Conservation (phyloP, 2,888 invertebrate genomes). For the Orthosia gothica region DNA sequence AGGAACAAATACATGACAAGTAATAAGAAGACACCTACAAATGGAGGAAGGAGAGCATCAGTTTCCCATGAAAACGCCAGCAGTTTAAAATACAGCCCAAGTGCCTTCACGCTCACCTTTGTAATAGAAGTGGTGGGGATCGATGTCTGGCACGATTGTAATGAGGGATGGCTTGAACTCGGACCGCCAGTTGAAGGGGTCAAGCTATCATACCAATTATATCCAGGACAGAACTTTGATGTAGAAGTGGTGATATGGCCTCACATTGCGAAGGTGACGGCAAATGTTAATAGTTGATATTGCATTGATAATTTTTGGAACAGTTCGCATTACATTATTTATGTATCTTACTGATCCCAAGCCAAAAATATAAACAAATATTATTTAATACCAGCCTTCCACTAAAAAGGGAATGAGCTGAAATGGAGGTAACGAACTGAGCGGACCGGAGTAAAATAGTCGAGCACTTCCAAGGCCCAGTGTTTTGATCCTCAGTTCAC, state of each 20-base stretch:
- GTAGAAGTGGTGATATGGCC: slow-evolving; percentile 85
- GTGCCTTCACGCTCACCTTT: slow-evolving; percentile 83
- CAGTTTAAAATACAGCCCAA: slow-evolving; percentile 75
- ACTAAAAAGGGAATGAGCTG: too few species aligned
- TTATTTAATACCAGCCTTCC: too few species aligned
- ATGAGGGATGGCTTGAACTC: slow-evolving; percentile 81
- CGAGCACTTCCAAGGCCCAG: too few species aligned
- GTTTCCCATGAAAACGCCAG: background rate
- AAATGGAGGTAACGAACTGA: too few species aligned
- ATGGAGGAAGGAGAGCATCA: slow-evolving; percentile 70
- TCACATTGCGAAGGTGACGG: slow-evolving; percentile 82
- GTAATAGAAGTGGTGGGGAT: slow-evolving; percentile 82
- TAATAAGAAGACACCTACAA: background rate
- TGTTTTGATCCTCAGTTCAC: too few species aligned
- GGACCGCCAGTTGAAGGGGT: slow-evolving; percentile 72
- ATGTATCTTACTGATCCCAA: too few species aligned
- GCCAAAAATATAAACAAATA: too few species aligned
- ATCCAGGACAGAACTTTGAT: slow-evolving; percentile 80
- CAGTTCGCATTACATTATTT: background rate
- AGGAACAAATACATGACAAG: slow-evolving; percentile 54
- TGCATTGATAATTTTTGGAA: background rate
- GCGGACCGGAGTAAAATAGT: too few species aligned
- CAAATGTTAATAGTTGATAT: background rate
- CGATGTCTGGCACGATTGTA: slow-evolving; percentile 83
- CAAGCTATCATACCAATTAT: slow-evolving; percentile 82